phyloP scores from a whole-genome alignment of 2,888 invertebrate genomes.

The Rotaria sp. region DNA sequence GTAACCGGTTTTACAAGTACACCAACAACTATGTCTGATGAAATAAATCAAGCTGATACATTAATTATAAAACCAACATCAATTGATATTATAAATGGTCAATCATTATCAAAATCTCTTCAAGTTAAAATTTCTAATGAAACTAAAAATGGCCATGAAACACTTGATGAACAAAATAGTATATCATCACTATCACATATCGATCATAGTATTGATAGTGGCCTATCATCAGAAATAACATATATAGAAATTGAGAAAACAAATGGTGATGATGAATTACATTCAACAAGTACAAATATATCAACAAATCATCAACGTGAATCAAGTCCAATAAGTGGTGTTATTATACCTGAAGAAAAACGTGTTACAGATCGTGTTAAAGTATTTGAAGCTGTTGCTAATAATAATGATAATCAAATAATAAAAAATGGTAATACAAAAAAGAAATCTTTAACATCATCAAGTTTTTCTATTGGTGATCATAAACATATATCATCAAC shows the following conservation, averaged over 20 bases:
- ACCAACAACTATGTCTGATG: neutral
- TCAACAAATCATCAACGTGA: too few species aligned
- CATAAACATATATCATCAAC: neutral
- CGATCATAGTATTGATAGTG: neutral
- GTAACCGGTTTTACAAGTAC: neutral
- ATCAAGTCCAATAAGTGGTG: neutral
- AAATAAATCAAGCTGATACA: neutral
- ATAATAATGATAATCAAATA: too few species aligned
- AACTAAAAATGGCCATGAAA: neutral
- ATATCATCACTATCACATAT: neutral
- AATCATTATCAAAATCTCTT: neutral
- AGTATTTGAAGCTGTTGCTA: neutral
- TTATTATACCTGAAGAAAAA: neutral
- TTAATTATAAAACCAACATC: neutral
- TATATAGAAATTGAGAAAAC: neutral
- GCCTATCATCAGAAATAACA: constrained; percentile 2
- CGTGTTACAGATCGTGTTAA: neutral
- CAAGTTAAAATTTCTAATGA: neutral
- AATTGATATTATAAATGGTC: neutral
- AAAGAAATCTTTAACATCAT: neutral
- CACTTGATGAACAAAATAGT: neutral
- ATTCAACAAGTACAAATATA: neutral
- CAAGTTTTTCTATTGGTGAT: neutral
- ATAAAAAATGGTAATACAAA: neutral
- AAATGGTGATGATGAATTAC: neutral